Evolutionary conservation across 2,888 invertebrate genomes (phyloP), one percentile per base, ranked within the genome.

Genomic region (Sclerodermus sp.): DNA sequence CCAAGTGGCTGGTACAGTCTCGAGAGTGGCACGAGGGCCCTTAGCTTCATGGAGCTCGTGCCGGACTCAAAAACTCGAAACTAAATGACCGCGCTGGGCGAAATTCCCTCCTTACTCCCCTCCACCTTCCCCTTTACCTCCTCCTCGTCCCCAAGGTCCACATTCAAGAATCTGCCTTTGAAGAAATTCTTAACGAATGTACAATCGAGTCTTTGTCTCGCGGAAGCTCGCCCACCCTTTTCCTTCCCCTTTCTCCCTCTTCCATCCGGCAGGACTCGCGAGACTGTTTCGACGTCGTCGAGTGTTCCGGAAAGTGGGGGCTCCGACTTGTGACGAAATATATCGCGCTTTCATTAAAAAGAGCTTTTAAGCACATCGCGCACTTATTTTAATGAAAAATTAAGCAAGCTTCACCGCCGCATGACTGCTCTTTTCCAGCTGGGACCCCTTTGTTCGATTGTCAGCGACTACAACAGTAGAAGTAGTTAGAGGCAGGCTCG

Each of bases 401-500:
- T n/a, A n/a, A n/a, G n/a, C n/a, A n/a, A n/a, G n/a, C n/a, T 30
- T 30, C 30, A 30, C 30, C 30, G 30, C 6, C 30, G 10, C 30
- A 6, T n/a, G 8, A 23, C 23, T 23, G 23, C 10, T 12, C 34
- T 13, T 34, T 13, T 34, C 34, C 13, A 34, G 4, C n/a, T n/a
- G n/a, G n/a, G n/a, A n/a, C n/a, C n/a, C 6, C 12, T 13, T 34
- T 12, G 3, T 13, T 12, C 34, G 34, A 34, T 13, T 34, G 6
- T 34, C 34, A 12, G 13, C 34, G 34, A n/a, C 13, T 34, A 44
- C 45, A 37, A 14, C 34, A 14, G 23, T 12, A 18, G 30, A 42
- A 43, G 53, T 56, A 56, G 54, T 56, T 58, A 48, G 40, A 45
- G 52, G 50, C 45, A 49, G 45, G 60, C 59, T 65, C 66, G 62